phyloP scores from a whole-genome alignment of 1,140 invertebrate species.

The Drosophila nigromelanica region DNA sequence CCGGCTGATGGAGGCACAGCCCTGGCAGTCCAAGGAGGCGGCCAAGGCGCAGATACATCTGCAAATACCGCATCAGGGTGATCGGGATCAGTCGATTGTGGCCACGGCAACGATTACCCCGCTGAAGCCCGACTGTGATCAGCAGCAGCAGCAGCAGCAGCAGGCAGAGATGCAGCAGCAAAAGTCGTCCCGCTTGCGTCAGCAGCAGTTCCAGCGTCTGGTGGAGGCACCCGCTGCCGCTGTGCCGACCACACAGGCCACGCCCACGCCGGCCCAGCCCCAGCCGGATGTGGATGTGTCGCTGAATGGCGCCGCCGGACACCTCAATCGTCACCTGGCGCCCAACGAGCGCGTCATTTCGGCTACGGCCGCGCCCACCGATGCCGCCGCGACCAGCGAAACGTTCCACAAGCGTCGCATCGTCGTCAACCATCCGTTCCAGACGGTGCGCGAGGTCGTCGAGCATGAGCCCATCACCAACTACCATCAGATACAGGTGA shows the following conservation, averaged over 20 bases:
- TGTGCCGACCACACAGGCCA: constrained; percentile 85
- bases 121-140: constrained; percentile 57
- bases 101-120: constrained; percentile 66
- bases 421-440: constrained; percentile 87
- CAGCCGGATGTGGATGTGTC: constrained; percentile 65
- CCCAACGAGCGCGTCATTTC: constrained; percentile 85
- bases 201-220: constrained; percentile 60
- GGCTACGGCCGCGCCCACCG: constrained; percentile 85
- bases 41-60: constrained; percentile 71
- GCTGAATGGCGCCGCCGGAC: constrained; percentile 60
- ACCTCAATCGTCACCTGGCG: constrained; percentile 49
- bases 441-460: constrained; percentile 86
- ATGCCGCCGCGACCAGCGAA: constrained; percentile 85
- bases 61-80: constrained; percentile 59
- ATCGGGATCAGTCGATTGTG: constrained; percentile 53
- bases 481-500: constrained; percentile 84
- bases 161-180: constrained; percentile 18
- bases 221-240: constrained; percentile 83
- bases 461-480: constrained; percentile 87
- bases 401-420: constrained; percentile 87
- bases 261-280: constrained; percentile 52
- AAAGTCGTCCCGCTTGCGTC: constrained; percentile 19
- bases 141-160: constrained; percentile 24
- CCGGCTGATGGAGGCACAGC: constrained; percentile 35
- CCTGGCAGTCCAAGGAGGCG: constrained; percentile 18